Percentiles rank a stretch among this genome's conserved stretches.
Evolutionary conservation across 2,113 vertebrate genomes (phyloP).

Genomic region (Aldabrachelys gigantea): DNA sequence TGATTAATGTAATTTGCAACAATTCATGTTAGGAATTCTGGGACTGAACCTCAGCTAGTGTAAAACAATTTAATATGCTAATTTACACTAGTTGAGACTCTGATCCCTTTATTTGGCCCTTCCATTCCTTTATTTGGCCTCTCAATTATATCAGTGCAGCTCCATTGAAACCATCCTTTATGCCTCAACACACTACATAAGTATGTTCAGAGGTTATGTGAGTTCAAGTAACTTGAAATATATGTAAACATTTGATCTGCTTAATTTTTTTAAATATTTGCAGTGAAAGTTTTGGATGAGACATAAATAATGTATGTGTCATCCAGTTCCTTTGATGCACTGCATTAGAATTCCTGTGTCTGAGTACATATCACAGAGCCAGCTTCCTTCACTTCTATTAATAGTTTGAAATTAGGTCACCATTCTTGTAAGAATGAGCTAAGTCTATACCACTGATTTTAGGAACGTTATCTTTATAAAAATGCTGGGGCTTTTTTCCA

Average conservation of each 20-base stretch:
- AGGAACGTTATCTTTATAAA: not conserved
- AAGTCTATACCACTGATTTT: constrained; percentile 37
- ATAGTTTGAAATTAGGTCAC: constrained; percentile 64
- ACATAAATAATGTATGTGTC: constrained; percentile 54
- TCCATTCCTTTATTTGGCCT: not conserved
- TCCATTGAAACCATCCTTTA: not conserved
- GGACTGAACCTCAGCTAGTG: not conserved
- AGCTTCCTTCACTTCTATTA: constrained; percentile 64
- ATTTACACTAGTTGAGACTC: not conserved
- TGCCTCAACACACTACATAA: not conserved
- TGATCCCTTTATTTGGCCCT: not conserved
- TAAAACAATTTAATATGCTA: not conserved
- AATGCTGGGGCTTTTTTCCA: not conserved
- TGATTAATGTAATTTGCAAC: not conserved
- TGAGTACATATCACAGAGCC: constrained; percentile 39
- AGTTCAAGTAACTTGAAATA: constrained; percentile 42
- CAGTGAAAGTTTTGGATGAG: constrained; percentile 23
- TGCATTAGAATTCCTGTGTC: constrained; percentile 57
- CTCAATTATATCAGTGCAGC: not conserved
- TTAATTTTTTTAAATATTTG: constrained; percentile 20
- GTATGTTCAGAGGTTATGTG: not conserved
- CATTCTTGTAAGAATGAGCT: constrained; percentile 25
- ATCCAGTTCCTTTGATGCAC: constrained; percentile 63
- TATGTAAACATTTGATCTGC: constrained; percentile 41
- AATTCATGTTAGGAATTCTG: not conserved